Conservation (phyloP, 2,113 vertebrate species). For the Syngnathoides biaculeatus region DNA sequence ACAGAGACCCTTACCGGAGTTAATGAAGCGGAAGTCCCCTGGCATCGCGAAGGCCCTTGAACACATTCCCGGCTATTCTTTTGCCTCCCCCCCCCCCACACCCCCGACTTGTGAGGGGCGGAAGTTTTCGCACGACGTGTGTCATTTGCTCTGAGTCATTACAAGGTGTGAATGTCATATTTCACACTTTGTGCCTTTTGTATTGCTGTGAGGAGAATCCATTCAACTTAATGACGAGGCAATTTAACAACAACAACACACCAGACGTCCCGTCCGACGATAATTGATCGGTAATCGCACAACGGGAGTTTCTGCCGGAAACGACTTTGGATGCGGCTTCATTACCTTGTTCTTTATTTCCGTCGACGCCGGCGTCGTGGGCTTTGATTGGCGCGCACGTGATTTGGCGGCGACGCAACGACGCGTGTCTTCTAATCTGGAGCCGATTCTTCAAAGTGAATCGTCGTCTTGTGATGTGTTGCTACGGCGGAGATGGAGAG, state of each 20-base stretch:
- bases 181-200: slow-evolving; percentile 12
- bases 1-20: slow-evolving; percentile 32
- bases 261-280: neutral
- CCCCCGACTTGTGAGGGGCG: neutral
- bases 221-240: slow-evolving; percentile 14
- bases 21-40: slow-evolving; percentile 51
- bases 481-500: neutral
- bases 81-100: no score
- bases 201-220: slow-evolving; percentile 8
- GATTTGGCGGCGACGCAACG: no score
- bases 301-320: slow-evolving; percentile 5
- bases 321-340: no score
- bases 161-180: slow-evolving; percentile 29
- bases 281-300: slow-evolving; percentile 33
- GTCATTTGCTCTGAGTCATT: slow-evolving; percentile 25
- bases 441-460: neutral
- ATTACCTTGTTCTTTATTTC: no score
- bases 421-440: neutral
- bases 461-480: neutral
- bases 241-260: slow-evolving; percentile 14
- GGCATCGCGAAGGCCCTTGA: slow-evolving; percentile 30
- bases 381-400: no score
- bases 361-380: no score
- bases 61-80: slow-evolving; percentile 23
- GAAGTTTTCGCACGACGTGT: neutral